phyloP scores from a whole-genome alignment of 2,113 vertebrate species.

The Ornithorhynchus anatinus region DNA sequence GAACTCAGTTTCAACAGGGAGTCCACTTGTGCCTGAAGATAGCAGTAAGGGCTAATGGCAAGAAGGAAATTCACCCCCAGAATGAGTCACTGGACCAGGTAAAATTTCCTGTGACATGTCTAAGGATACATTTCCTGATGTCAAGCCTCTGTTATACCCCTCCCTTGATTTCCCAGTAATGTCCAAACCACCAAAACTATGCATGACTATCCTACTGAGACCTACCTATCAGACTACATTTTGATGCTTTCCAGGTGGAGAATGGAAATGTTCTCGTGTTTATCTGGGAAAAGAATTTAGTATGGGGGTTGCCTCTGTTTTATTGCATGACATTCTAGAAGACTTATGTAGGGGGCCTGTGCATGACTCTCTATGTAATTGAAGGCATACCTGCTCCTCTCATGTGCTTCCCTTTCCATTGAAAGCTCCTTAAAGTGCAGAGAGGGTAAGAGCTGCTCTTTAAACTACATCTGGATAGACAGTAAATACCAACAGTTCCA shows the following conservation, averaged over 20 bases:
- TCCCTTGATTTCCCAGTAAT: neutral
- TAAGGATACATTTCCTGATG: neutral
- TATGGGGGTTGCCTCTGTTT: too few relatives aligned
- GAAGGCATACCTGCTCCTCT: too few relatives aligned
- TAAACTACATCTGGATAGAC: too few relatives aligned
- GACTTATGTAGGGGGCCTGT: rapidly evolving
- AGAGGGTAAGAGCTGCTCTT: too few relatives aligned
- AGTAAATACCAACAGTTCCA: too few relatives aligned
- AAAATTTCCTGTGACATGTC: neutral
- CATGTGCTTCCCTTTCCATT: too few relatives aligned
- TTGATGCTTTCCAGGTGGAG: too few relatives aligned
- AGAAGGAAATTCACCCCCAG: neutral
- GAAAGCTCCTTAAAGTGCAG: too few relatives aligned
- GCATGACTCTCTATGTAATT: too few relatives aligned
- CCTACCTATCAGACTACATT: too few relatives aligned
- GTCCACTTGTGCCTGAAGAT: constrained; percentile 20
- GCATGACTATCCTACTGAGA: rapidly evolving
- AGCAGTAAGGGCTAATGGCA: neutral
- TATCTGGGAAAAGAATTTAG: too few relatives aligned
- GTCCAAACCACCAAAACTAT: neutral
- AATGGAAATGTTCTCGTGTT: too few relatives aligned
- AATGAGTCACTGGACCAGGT: neutral
- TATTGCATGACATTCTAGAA: rapidly evolving
- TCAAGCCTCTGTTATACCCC: rapidly evolving
- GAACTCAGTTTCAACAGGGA: constrained; percentile 31